phyloP scores from a whole-genome alignment of 2,888 invertebrate species.

The Mimas tiliae region DNA sequence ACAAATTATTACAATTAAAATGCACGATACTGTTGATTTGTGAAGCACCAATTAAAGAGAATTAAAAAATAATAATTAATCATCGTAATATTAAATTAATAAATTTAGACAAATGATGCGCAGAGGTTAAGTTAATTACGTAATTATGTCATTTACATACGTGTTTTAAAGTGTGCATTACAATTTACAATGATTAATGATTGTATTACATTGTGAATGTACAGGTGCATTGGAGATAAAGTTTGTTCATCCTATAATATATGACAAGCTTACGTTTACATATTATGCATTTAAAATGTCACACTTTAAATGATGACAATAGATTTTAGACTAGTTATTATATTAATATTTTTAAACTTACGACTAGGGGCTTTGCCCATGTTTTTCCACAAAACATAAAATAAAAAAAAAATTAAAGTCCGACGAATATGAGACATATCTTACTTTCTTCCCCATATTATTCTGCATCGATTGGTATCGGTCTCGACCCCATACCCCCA shows the following conservation, averaged over 20 bases:
- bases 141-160: conserved; percentile 15
- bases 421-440: too few species aligned
- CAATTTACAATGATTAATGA: conserved; percentile 25
- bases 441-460: too few species aligned
- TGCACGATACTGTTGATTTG: neutral
- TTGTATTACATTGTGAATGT: conserved; percentile 28
- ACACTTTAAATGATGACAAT: too few species aligned
- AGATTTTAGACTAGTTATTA: too few species aligned
- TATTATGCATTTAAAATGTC: conserved; percentile 1
- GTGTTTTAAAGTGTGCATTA: conserved; percentile 18
- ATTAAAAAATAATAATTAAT: neutral
- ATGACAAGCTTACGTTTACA: neutral
- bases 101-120: neutral
- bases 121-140: conserved; percentile 15
- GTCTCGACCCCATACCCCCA: too few species aligned
- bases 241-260: conserved; percentile 29
- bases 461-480: too few species aligned
- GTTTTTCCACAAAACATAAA: too few species aligned
- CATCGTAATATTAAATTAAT: neutral
- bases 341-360: too few species aligned
- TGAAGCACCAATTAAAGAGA: neutral
- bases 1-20: neutral
- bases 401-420: too few species aligned
- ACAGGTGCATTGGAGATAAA: conserved; percentile 27
- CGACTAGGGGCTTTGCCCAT: too few species aligned